phyloP scores from a whole-genome alignment of 1,140 invertebrate genomes.

The Aphelenchoides besseyi region DNA sequence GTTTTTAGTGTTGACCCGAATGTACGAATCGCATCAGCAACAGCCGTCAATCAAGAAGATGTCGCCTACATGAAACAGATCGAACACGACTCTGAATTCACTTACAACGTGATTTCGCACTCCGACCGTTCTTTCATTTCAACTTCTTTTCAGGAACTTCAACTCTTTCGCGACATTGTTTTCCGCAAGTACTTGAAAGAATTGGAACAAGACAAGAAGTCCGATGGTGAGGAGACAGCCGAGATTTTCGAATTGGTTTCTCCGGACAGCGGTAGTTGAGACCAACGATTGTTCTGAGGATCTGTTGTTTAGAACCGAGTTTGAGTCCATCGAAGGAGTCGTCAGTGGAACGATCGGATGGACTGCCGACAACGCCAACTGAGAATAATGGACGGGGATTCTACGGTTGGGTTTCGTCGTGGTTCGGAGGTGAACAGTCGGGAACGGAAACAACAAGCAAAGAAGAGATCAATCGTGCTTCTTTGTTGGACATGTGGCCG shows the following conservation, averaged over 20 bases:
- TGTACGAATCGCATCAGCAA: conserved; percentile 1
- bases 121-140: too few species aligned
- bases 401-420: conserved; percentile 54
- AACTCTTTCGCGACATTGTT: conserved; percentile 52
- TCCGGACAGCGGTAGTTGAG: conserved; percentile 17
- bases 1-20: conserved; percentile 6
- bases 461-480: conserved; percentile 31
- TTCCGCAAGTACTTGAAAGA: conserved; percentile 43
- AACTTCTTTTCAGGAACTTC: too few species aligned
- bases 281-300: not conserved
- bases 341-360: not conserved
- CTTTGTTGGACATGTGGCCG: conserved; percentile 35
- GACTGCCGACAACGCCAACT: not conserved
- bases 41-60: conserved; percentile 41
- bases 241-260: conserved; percentile 38
- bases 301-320: not conserved
- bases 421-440: conserved; percentile 28
- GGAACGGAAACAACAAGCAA: conserved; percentile 3
- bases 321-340: not conserved
- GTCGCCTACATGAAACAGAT: conserved; percentile 55
- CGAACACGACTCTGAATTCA: conserved; percentile 52
- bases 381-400: conserved; percentile 21
- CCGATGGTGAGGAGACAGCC: conserved; percentile 25
- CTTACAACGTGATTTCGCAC: too few species aligned
- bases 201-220: conserved; percentile 31